These are phyloP conservation scores for Saturnia japonica DNA, from an alignment of 2,888 invertebrate species.

Conservation along the genomic window DNA sequence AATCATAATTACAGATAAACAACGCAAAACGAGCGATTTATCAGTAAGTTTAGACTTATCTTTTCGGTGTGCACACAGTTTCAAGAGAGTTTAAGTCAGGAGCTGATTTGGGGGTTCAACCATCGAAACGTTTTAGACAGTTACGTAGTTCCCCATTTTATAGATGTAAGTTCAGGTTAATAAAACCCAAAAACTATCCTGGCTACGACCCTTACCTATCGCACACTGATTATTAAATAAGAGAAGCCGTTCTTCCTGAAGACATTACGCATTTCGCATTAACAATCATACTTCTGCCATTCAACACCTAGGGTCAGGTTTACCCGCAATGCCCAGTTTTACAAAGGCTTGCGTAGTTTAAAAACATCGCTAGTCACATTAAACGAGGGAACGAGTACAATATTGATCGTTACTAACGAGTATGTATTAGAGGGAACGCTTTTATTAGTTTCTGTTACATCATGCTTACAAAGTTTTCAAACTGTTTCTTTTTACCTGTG, in stretches of 20 bases:
- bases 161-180: background rate
- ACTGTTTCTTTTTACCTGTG: background rate
- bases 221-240: background rate
- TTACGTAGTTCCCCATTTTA: background rate
- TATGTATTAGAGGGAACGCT: conserved; percentile 6
- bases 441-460: conserved; percentile 3
- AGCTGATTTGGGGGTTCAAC: background rate
- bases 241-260: background rate
- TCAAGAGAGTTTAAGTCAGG: background rate
- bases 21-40: background rate
- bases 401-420: conserved; percentile 1
- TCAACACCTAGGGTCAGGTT: background rate
- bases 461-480: background rate
- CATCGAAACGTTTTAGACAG: background rate
- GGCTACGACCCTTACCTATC: background rate
- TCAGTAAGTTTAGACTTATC: background rate
- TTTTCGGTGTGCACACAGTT: background rate
- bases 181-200: background rate
- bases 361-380: conserved; percentile 1
- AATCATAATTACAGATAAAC: background rate
- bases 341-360: background rate
- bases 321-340: background rate
- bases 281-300: background rate
- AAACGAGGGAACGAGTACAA: background rate
- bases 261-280: background rate